Evolutionary conservation across 2,113 vertebrate species (phyloP).

Genomic region (Bubalus kerabau): DNA sequence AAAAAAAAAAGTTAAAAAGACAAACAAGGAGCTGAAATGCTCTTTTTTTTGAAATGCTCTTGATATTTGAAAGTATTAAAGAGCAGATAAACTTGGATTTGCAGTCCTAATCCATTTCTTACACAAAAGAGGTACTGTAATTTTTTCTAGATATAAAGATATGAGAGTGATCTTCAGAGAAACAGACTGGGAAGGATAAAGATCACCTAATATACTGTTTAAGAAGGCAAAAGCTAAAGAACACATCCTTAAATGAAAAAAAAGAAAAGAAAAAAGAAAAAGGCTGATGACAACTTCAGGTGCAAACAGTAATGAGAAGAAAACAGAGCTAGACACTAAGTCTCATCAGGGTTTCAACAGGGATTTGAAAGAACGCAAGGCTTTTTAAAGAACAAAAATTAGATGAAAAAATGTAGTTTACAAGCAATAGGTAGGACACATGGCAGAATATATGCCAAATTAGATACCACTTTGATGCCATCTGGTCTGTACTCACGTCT

Average conservation of each 20-base stretch:
- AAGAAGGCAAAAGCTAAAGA: not conserved
- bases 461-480: not conserved
- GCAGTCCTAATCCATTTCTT: not conserved
- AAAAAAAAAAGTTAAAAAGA: not conserved
- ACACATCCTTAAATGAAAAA: not conserved
- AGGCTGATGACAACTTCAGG: not conserved
- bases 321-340: not conserved
- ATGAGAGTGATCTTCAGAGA: not conserved
- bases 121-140: not conserved
- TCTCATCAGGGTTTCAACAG: not conserved
- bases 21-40: not conserved
- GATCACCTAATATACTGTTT: not conserved
- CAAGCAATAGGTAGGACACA: not conserved
- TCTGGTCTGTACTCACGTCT: not conserved
- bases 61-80: not conserved
- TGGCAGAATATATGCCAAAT: not conserved
- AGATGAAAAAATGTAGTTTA: not conserved
- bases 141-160: not conserved
- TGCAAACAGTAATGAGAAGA: not conserved
- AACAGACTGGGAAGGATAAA: not conserved
- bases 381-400: not conserved
- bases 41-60: not conserved
- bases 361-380: not conserved
- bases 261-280: not conserved
- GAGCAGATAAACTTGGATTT: not conserved